Evolutionary conservation across 2,888 invertebrate genomes (phyloP).

Genomic region (Microctonus hyperodae): DNA sequence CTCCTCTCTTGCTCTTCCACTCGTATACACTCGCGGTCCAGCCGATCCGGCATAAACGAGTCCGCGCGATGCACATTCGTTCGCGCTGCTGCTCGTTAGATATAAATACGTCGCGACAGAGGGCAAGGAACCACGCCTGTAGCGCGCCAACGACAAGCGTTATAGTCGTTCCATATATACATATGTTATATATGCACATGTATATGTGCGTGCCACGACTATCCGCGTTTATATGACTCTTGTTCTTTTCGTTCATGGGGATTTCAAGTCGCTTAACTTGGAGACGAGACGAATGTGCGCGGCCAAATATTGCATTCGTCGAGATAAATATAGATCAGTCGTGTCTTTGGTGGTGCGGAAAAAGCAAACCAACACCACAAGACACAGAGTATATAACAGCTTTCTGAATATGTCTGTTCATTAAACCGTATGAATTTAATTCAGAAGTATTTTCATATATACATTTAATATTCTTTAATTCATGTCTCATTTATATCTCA

Average conservation of each 20-base stretch:
- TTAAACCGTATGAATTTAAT: background rate
- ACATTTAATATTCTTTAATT: background rate
- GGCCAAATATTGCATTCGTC: conserved; percentile 31
- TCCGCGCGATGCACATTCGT: conserved; percentile 38
- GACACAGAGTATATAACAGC: background rate
- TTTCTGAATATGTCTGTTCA: background rate
- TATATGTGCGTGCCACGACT: conserved; percentile 32
- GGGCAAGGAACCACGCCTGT: conserved; percentile 50
- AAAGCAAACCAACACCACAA: background rate
- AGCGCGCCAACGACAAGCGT: conserved; percentile 25
- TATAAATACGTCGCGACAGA: conserved; percentile 49
- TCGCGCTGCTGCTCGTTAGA: conserved; percentile 44
- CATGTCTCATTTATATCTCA: background rate
- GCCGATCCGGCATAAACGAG: conserved; percentile 31
- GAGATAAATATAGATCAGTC: conserved; percentile 29
- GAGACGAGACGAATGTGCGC: conserved; percentile 14
- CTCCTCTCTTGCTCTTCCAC: conserved; percentile 20
- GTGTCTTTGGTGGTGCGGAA: background rate
- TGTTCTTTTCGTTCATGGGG: conserved; percentile 22
- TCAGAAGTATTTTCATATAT: background rate
- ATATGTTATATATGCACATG: conserved; percentile 29
- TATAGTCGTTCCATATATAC: conserved; percentile 19
- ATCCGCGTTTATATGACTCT: conserved; percentile 8
- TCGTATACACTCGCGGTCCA: conserved; percentile 23
- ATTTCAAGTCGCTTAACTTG: conserved; percentile 17